Percentiles rank a stretch among this genome's conserved stretches.
Evolutionary conservation across 2,113 vertebrate species (phyloP).

Genomic region (Bujurquina vittata): DNA sequence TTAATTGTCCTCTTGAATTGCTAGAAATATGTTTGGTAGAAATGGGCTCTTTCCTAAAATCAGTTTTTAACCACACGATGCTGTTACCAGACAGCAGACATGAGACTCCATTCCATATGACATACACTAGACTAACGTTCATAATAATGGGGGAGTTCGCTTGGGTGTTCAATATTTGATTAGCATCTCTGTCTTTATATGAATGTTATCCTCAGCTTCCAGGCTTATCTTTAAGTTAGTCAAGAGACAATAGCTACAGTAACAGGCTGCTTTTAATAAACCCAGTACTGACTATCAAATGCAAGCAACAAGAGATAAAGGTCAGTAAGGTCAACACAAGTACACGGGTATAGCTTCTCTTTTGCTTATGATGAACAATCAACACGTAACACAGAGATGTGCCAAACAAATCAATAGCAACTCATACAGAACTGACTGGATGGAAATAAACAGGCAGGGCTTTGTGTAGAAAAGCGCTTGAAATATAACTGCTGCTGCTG

Average conservation of each 20-base stretch:
- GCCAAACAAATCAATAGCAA: neutral
- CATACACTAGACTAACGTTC: neutral
- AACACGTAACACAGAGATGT: slow-evolving; percentile 17
- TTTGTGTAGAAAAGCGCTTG: slow-evolving; percentile 37
- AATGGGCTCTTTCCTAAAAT: slow-evolving; percentile 5
- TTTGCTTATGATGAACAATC: slow-evolving; percentile 23
- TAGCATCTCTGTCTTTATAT: neutral
- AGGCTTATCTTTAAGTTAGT: neutral
- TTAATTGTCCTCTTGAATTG: neutral
- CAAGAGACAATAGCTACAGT: slow-evolving; percentile 15
- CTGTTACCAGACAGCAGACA: slow-evolving; percentile 47
- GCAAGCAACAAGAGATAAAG: slow-evolving; percentile 33
- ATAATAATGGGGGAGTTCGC: neutral
- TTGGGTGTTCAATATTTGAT: slow-evolving; percentile 1
- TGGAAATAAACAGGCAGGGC: slow-evolving; percentile 1
- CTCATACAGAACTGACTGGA: slow-evolving; percentile 10
- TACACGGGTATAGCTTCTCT: slow-evolving; percentile 24
- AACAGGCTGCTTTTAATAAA: slow-evolving; percentile 10
- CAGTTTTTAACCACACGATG: slow-evolving; percentile 7
- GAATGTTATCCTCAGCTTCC: neutral
- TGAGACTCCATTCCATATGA: slow-evolving; percentile 17
- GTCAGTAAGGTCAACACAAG: slow-evolving; percentile 42
- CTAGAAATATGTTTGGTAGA: neutral
- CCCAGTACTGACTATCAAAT: slow-evolving; percentile 13
- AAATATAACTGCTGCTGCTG: slow-evolving; percentile 45